Evolutionary conservation across 2,888 invertebrate species (phyloP).

Genomic region (Calephelis perditalis): DNA sequence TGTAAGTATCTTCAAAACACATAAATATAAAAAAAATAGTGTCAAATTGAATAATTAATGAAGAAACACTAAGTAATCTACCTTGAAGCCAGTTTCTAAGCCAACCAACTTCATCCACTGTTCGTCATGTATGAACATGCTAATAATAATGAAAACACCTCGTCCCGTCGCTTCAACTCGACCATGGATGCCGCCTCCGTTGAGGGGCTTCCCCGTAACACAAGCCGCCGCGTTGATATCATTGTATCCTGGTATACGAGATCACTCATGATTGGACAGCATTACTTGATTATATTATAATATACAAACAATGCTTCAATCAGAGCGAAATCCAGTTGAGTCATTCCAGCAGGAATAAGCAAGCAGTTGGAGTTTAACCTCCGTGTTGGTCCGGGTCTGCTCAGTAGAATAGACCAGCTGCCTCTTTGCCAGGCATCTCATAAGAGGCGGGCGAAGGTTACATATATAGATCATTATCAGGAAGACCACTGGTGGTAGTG

Average conservation of each 20-base stretch:
- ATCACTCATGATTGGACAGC: no score
- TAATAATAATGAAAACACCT: conserved; percentile 85
- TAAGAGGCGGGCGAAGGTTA: no score
- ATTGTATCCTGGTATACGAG: conserved; percentile 70
- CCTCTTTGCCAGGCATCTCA: not conserved
- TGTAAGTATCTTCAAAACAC: no score
- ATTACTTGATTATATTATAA: no score
- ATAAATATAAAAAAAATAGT: no score
- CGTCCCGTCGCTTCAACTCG: conserved; percentile 90
- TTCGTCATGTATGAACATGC: conserved; percentile 84
- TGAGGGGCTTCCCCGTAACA: conserved; percentile 93
- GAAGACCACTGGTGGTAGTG: no score
- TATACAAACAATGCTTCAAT: no score
- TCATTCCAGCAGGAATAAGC: no score
- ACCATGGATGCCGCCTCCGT: conserved; percentile 57
- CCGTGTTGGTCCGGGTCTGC: not conserved
- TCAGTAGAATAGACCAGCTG: not conserved
- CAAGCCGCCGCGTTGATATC: conserved; percentile 80
- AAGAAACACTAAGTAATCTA: conserved; percentile 22
- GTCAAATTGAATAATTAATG: no score
- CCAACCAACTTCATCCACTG: conserved; percentile 85
- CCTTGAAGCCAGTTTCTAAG: conserved; percentile 56
- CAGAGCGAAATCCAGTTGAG: no score
- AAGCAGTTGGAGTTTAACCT: not conserved
- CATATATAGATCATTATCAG: no score